phyloP scores from a whole-genome alignment of 2,113 vertebrate genomes.

The Nettapus auritus region DNA sequence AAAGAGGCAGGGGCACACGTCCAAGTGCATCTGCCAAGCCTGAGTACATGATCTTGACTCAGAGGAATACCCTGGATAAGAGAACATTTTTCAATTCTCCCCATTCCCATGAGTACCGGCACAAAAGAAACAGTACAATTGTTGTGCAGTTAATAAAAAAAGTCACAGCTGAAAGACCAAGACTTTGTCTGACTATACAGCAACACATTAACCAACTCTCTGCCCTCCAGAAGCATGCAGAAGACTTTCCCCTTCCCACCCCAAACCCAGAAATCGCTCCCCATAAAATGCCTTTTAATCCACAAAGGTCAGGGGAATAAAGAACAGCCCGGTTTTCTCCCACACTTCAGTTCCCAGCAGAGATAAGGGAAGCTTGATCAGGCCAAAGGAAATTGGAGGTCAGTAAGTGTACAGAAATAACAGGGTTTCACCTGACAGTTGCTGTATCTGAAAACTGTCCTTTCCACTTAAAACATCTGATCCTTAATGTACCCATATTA shows the following conservation, averaged over 20 bases:
- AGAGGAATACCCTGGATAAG: background rate
- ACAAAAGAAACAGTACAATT: background rate
- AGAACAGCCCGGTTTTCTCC: background rate
- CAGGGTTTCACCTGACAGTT: background rate
- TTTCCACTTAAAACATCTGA: background rate
- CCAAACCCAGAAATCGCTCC: background rate
- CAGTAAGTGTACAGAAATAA: background rate
- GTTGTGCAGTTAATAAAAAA: background rate
- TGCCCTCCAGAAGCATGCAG: background rate
- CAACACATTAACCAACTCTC: background rate
- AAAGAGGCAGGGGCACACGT: background rate
- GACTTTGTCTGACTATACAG: accelerated
- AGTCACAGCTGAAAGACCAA: background rate
- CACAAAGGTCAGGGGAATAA: background rate
- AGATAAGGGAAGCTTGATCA: background rate
- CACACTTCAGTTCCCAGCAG: background rate
- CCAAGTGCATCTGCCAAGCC: background rate
- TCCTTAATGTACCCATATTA: background rate
- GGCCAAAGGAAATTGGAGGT: background rate
- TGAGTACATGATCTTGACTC: background rate
- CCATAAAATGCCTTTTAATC: background rate
- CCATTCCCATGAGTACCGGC: background rate
- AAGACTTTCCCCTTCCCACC: background rate
- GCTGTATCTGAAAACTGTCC: background rate
- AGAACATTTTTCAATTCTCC: background rate